Conservation (phyloP, 1,140 invertebrate genomes). For the Anastrepha ludens region DNA sequence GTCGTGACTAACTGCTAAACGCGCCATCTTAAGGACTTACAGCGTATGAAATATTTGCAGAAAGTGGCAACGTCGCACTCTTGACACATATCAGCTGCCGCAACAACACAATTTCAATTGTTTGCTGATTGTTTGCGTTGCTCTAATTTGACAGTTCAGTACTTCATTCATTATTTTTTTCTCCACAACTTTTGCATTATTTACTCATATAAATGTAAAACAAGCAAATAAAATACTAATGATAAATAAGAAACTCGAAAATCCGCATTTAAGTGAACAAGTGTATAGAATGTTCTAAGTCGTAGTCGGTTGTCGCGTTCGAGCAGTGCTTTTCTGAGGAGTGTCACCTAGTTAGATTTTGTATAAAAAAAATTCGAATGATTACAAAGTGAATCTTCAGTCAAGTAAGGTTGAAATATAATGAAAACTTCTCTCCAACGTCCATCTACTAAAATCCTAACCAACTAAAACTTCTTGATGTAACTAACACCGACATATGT, state of each 20-base stretch:
- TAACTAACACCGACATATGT: background rate
- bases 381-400: background rate
- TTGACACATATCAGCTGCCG: background rate
- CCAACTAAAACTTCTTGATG: background rate
- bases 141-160: slow-evolving; percentile 21
- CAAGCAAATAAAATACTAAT: slow-evolving; percentile 5
- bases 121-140: background rate
- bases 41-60: background rate
- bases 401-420: slow-evolving; percentile 15
- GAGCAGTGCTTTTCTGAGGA: background rate
- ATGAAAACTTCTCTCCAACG: background rate
- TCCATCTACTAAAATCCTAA: background rate
- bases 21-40: background rate
- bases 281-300: slow-evolving; percentile 18
- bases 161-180: slow-evolving; percentile 39
- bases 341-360: background rate
- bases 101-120: background rate
- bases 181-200: slow-evolving; percentile 19
- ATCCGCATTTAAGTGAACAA: background rate
- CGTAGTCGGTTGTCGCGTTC: background rate
- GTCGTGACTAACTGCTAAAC: background rate
- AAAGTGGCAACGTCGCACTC: background rate
- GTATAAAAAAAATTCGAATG: slow-evolving; percentile 25
- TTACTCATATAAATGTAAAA: slow-evolving; percentile 15
- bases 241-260: slow-evolving; percentile 1